Percentiles rank a stretch among this genome's conserved stretches.
phyloP scores from a whole-genome alignment of 1,140 invertebrate genomes.

The Oscheius sp. region DNA sequence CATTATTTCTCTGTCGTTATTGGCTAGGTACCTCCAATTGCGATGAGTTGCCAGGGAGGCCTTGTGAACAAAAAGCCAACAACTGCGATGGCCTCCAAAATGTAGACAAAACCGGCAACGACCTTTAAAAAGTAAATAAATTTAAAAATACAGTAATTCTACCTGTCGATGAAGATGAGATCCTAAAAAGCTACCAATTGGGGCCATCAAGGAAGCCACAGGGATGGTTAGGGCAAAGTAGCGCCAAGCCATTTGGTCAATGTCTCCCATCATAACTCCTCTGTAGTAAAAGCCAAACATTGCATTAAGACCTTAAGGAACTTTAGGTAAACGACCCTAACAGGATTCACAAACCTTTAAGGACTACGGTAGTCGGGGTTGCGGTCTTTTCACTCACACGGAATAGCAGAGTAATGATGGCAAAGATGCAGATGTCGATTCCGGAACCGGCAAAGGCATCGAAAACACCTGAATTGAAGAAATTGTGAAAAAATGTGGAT shows the following conservation, averaged over 20 bases:
- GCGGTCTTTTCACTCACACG: slow-evolving; percentile 55
- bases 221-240: slow-evolving; percentile 42
- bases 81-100: slow-evolving; percentile 40
- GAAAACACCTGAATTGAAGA: slow-evolving; percentile 4
- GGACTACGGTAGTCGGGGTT: slow-evolving; percentile 31
- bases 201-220: slow-evolving; percentile 42
- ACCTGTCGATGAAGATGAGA: slow-evolving; percentile 49
- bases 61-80: slow-evolving; percentile 35
- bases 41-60: not conserved
- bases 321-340: too few species aligned
- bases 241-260: slow-evolving; percentile 30
- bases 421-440: slow-evolving; percentile 55
- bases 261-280: slow-evolving; percentile 38
- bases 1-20: not conserved
- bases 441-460: slow-evolving; percentile 47
- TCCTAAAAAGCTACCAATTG: slow-evolving; percentile 45
- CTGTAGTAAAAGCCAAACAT: slow-evolving; percentile 46
- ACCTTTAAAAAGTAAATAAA: slow-evolving; percentile 6
- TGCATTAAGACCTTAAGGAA: slow-evolving; percentile 40
- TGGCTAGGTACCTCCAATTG: not conserved
- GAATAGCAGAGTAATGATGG: slow-evolving; percentile 53
- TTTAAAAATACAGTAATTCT: not conserved
- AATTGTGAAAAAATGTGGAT: too few species aligned
- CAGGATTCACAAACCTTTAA: slow-evolving; percentile 17
- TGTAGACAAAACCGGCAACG: slow-evolving; percentile 42